Evolutionary conservation across 2,797 vertebrate genomes (phyloP), one percentile per base, ranked within the genome.

Genomic region (Oreochromis mossambicus): DNA sequence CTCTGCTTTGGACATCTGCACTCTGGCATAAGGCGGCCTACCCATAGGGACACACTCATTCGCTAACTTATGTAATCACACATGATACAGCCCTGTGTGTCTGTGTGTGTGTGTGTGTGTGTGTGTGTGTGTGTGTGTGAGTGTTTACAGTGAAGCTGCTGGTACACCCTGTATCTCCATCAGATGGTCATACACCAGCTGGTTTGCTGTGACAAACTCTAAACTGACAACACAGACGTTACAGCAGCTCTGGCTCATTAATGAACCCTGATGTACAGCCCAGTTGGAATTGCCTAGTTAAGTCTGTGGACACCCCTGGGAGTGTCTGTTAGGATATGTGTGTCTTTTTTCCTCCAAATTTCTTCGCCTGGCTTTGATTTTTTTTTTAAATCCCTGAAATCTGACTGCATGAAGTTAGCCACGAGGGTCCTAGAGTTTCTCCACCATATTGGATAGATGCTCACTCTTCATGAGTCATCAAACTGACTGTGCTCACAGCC

Each of bases 1-100:
- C 90, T 94, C 91, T 14, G 92, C 87, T 92, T 82, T 95, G 93
- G 94, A 95, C 95, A 95, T 95, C 94, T 95, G 95, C 92, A 94
- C 89, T 91, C 83, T 43, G 83, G 83, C 92, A 93, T 91, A 89
- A 86, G 93, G 92, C 90, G 54, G 81, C 56, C 21, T 55, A 77
- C 84, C 92, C 87, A 81, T 46, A 87, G 91, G 93, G 89, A 92
- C 78, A 63, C 88, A 87, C 94, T 88, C 83, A 84, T 88, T 90
- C 4, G 2, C 88, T 58, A 68, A 56, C 90, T 95, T 95, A 95
- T 78, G 76, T 93, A 95, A 95, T 63, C 79, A 70, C 90, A 87
- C 66, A 93, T 54, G 81, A 83, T 91, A 79, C 78, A 52, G 9
- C 48, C 41, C 14, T 43, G 13, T 66, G 4, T 63, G 32, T 19